Evolutionary conservation across 2,113 vertebrate genomes (phyloP).

Genomic region (Lipotes vexillifer): DNA sequence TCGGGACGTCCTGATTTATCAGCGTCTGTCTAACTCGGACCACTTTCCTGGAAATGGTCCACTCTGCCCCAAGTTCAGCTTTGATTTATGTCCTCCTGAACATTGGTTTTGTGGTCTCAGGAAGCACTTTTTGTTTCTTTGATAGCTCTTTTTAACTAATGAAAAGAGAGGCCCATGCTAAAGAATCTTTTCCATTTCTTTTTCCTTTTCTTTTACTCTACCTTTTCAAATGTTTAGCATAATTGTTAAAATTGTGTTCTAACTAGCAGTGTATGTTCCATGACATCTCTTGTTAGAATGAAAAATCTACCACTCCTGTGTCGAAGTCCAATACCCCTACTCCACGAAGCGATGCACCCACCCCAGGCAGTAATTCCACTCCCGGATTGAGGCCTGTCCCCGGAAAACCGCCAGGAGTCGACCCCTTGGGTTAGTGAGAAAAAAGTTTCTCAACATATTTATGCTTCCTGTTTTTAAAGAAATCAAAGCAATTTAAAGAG

Average conservation of each 20-base stretch:
- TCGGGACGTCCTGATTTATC: not conserved
- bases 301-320: constrained; percentile 90
- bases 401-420: constrained; percentile 87
- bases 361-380: constrained; percentile 88
- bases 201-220: not conserved
- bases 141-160: not conserved
- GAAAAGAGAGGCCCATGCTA: not conserved
- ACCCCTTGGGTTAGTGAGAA: constrained; percentile 84
- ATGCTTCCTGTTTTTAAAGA: not conserved
- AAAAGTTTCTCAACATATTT: not conserved
- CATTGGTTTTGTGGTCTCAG: not conserved
- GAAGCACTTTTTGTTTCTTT: not conserved
- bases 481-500: not conserved
- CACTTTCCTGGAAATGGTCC: not conserved
- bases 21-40: not conserved
- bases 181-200: not conserved
- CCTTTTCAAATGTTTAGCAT: not conserved
- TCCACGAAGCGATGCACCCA: constrained; percentile 86
- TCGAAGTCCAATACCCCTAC: constrained; percentile 90
- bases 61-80: constrained; percentile 1
- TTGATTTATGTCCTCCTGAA: not conserved
- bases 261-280: not conserved
- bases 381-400: constrained; percentile 85
- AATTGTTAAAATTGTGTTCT: constrained; percentile 29
- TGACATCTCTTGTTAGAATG: constrained; percentile 80